These are phyloP conservation scores for Sebastes elongatus DNA, from an alignment of 2,797 vertebrate species.

Conservation along the genomic window DNA sequence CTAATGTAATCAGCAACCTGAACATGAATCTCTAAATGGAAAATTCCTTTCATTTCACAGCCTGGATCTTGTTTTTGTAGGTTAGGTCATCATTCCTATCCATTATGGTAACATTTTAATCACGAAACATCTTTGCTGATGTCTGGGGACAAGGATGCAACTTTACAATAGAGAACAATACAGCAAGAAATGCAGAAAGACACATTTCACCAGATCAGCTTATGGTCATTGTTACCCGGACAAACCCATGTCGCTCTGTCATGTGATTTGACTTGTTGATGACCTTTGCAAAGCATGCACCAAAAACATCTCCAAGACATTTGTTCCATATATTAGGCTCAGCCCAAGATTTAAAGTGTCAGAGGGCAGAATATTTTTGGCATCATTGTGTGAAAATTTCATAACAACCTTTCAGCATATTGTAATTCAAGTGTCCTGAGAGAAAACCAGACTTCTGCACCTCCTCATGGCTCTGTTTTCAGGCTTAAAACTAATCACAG, in stretches of 20 bases:
- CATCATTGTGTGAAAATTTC: rapidly evolving
- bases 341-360: not conserved
- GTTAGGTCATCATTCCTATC: not conserved
- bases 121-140: not conserved
- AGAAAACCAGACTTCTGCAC: too few relatives aligned
- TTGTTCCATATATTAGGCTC: not conserved
- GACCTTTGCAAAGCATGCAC: not conserved
- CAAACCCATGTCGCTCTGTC: not conserved
- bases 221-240: not conserved
- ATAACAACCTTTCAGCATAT: too few relatives aligned
- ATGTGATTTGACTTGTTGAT: not conserved
- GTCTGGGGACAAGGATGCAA: not conserved
- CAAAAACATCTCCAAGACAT: not conserved
- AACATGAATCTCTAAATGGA: not conserved
- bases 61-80: not conserved
- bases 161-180: not conserved
- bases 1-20: not conserved
- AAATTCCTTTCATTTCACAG: not conserved
- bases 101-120: not conserved
- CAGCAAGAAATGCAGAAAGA: not conserved
- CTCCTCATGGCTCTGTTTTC: too few relatives aligned
- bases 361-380: too few relatives aligned
- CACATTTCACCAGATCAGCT: not conserved
- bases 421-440: too few relatives aligned
- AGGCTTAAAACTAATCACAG: too few relatives aligned